Base-by-base conservation (phyloP, 2,797 vertebrate genomes). In the Pipistrellus pipistrellus region DNA sequence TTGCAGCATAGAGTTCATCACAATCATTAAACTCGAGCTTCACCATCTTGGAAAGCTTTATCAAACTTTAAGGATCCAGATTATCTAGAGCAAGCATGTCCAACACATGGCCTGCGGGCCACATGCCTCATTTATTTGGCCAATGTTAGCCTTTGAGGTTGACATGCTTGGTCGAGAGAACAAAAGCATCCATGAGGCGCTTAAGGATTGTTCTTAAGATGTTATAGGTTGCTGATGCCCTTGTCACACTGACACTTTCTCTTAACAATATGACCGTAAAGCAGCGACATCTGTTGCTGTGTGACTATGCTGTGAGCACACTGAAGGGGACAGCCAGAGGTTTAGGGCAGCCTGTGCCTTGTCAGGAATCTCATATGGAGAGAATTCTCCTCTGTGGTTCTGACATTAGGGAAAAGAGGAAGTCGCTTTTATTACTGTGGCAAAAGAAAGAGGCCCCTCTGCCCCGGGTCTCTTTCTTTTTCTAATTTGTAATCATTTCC, bases 341-440 rank as follows among this genome's bases (percentile, higher is more conserved):
- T 73, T 94, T 85, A 94, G 90, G 32, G 80, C 32, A 93, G 80
- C 68, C 72, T 62, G 38, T 20, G 44, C 94, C 94, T 93, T 53
- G 48, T 87, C 92, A 97, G 83, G 55, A 94, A 95, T 96, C 90
- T 97, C 96, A 89, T 96, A 95, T 96, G 97, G 94, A 97, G 95
- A 84, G 96, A 97, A 97, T 98, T 97, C 94, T 89, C 78, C 92
- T 94, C 96, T 97, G 95, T 90, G 95, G 92, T 96, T 93, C 95
- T 96, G 96, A 98, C 97, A 96, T 95, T 94, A 98, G 96, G 92
- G 69, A 88, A 97, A 95, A 96, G 93, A 96, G 96, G 96, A 97
- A 94, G 1, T 64, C 97, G 91, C 97, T 98, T 97, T 97, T 97
- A 98, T 97, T 97, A 91, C 93, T 98, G 93, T 97, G 97, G 97